These are phyloP conservation scores for Zoanthus solanderi DNA, from an alignment of 92 coral and sea anemone species.

Conservation along the genomic window DNA sequence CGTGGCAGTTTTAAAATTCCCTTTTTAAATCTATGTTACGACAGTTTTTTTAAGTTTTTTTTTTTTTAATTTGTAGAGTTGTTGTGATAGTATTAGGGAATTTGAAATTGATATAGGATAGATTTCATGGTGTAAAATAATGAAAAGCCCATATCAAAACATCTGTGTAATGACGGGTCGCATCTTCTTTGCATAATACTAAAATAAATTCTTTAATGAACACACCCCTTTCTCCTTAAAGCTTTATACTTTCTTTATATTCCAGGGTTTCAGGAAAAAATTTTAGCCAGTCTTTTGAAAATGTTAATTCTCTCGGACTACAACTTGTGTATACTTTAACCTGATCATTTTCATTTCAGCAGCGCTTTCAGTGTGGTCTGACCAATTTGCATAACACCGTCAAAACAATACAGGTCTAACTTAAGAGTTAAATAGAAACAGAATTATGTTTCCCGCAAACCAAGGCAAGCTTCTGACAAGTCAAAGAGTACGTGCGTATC, in stretches of 20 bases:
- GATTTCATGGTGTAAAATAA: conserved; percentile 7
- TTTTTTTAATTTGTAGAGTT: neutral
- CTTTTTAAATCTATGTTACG: neutral
- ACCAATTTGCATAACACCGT: neutral
- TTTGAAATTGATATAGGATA: conserved; percentile 5
- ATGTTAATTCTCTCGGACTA: neutral
- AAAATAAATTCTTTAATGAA: neutral
- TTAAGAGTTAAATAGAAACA: neutral
- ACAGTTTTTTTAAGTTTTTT: neutral
- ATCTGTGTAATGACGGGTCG: neutral
- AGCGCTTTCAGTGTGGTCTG: conserved; percentile 13
- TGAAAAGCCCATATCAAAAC: conserved; percentile 7
- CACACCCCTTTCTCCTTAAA: neutral
- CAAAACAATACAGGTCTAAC: conserved; percentile 33
- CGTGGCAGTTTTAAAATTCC: no score
- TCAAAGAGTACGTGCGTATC: neutral
- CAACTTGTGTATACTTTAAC: neutral
- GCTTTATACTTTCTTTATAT: neutral
- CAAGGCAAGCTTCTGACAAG: neutral
- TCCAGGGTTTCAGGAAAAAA: neutral
- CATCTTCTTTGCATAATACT: neutral
- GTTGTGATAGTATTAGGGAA: neutral
- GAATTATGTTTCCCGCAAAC: conserved; percentile 3
- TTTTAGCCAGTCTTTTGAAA: neutral
- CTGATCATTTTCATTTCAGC: neutral